phyloP scores from a whole-genome alignment of 2,113 vertebrate genomes.

The Caranx ignobilis region DNA sequence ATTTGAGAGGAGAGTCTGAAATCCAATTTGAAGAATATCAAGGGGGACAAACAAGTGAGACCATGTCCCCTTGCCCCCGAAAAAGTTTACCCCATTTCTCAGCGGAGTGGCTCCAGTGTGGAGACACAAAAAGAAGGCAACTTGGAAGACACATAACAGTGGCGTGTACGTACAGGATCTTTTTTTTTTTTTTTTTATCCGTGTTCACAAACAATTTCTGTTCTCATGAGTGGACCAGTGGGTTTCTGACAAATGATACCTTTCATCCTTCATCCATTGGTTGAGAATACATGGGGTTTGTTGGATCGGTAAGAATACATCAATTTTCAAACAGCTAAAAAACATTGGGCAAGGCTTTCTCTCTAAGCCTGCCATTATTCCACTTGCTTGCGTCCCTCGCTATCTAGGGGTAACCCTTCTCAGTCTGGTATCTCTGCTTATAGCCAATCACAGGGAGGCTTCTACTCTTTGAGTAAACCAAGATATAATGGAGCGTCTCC shows the following conservation, averaged over 20 bases:
- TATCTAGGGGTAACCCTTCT: constrained; percentile 71
- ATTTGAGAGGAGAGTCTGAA: constrained; percentile 41
- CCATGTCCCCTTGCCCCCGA: constrained; percentile 22
- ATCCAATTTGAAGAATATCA: constrained; percentile 68
- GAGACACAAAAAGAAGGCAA: constrained; percentile 52
- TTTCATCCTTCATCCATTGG: constrained; percentile 82
- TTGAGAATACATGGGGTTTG: constrained; percentile 79
- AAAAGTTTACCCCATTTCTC: constrained; percentile 65
- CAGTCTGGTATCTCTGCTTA: constrained; percentile 45
- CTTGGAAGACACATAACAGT: constrained; percentile 73
- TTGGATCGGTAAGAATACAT: constrained; percentile 80
- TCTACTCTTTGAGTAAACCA: constrained; percentile 68
- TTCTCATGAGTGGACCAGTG: constrained; percentile 80
- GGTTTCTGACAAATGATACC: constrained; percentile 83
- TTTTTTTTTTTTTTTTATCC: constrained; percentile 63
- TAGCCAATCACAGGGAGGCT: constrained; percentile 64
- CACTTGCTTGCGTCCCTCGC: constrained; percentile 65
- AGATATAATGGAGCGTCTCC: constrained; percentile 74
- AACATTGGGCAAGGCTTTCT: constrained; percentile 75
- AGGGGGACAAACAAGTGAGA: constrained; percentile 31
- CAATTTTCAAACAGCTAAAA: constrained; percentile 80
- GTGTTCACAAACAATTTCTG: constrained; percentile 80
- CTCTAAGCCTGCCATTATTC: constrained; percentile 77
- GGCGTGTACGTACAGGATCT: constrained; percentile 71
- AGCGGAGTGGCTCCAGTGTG: constrained; percentile 48